phyloP scores from a whole-genome alignment of 2,888 invertebrate species.

The Bugula neritina region DNA sequence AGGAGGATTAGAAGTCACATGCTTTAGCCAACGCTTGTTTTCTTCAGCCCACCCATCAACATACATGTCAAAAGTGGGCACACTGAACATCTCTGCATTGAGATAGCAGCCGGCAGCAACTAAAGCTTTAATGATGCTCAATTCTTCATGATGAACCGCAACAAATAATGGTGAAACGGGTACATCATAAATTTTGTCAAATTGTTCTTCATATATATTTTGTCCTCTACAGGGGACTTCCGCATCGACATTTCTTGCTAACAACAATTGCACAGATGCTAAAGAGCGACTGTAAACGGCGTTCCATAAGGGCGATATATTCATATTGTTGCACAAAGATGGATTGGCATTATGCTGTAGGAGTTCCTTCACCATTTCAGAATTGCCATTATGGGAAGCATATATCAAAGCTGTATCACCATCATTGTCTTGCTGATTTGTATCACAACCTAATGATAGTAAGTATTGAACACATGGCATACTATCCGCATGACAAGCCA shows the following conservation, averaged over 20 bases:
- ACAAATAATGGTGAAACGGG: conserved; percentile 13
- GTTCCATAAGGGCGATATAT: conserved; percentile 8
- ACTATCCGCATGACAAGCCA: conserved; percentile 7
- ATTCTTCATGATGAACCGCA: conserved; percentile 2
- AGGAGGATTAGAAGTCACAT: conserved; percentile 13
- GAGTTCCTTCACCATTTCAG: background rate
- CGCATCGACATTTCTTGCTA: conserved; percentile 2
- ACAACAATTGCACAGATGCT: background rate
- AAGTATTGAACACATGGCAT: background rate
- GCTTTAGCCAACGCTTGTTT: conserved; percentile 1
- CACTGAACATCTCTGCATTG: background rate
- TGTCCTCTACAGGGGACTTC: background rate
- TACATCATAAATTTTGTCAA: conserved; percentile 6
- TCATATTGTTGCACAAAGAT: background rate
- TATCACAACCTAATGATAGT: background rate
- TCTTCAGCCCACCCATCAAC: conserved; percentile 7
- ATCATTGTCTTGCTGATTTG: conserved; percentile 3
- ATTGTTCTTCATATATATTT: conserved; percentile 16
- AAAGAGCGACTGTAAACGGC: conserved; percentile 16
- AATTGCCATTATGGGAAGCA: conserved; percentile 14
- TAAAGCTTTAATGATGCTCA: background rate
- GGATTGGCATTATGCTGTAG: conserved; percentile 17
- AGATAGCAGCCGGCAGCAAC: background rate
- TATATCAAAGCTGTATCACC: conserved; percentile 16
- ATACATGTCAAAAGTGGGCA: conserved; percentile 6